Base-by-base conservation (phyloP, 2,888 invertebrate species). In the Phlogophora meticulosa region DNA sequence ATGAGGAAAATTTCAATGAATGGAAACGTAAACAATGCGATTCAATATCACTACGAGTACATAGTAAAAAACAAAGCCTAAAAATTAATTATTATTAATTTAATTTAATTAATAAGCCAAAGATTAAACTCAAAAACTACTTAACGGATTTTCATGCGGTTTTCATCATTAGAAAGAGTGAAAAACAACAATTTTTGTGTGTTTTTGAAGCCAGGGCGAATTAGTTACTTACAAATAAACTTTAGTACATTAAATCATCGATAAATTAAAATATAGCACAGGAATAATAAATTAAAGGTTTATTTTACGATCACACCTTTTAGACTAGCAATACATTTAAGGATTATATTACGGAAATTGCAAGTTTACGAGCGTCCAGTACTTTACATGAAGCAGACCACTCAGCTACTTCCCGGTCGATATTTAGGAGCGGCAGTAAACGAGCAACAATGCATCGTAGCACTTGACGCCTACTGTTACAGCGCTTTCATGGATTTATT, bases 381-480 rank as follows among this genome's bases (percentile, higher is more conserved):
- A 69, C 48, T 62, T 67, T 58, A 72, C 53, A 58, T 46, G 51
- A 65, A 78, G 72, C 73, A 65, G 80, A 71, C 63, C 68, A 77
- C 74, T 82, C 64, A 51, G 70, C 79, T 67, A 85, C 83, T 88
- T 89, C 87, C 89, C 84, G 90, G 81, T 91, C 88, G 87, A 88
- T 92, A 88, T 88, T 88, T 88, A 87, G 91, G 89, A 87, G 86
- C 82, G 87, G 87, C 84, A 70, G 66, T 85, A 83, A 86, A 84
- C 73, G 48, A 53, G 72, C 77, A 81, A 81, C 83, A 81, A 83
- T 81, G 81, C 81, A 78, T 56, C 69, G 78, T 56, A 76, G 63
- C 76, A 80, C 80, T 81, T 79, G 81, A 76, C 80, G 70, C 76
- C 64, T 74, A 72, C 72, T 71, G 80, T 62, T 81, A 68, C 70